Conservation (phyloP, 1,140 invertebrate genomes). For the Papilio glaucus region DNA sequence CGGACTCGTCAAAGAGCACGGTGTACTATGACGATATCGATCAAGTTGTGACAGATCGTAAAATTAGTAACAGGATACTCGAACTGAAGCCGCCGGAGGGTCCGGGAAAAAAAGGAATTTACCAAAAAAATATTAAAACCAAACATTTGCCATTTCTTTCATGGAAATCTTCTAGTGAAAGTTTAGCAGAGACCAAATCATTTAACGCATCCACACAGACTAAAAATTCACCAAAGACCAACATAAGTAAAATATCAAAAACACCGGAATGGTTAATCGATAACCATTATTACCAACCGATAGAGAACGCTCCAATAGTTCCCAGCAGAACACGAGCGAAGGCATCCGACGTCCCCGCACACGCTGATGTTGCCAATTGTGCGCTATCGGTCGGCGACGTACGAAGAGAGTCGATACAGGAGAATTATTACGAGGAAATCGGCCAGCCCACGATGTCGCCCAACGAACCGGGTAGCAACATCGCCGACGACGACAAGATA, state of each 20-base stretch:
- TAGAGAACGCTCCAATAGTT: constrained; percentile 67
- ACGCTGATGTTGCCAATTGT: neutral
- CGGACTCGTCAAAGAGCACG: constrained; percentile 56
- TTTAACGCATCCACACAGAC: constrained; percentile 44
- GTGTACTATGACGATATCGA: constrained; percentile 76
- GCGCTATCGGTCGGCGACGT: constrained; percentile 16
- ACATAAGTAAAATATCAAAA: constrained; percentile 63
- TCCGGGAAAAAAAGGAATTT: constrained; percentile 59
- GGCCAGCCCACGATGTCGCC: constrained; percentile 55
- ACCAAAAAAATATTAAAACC: constrained; percentile 67
- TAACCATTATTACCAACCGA: constrained; percentile 75
- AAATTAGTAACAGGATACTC: constrained; percentile 30
- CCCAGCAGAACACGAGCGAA: constrained; percentile 58
- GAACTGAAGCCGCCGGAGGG: constrained; percentile 41
- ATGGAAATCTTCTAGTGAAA: constrained; percentile 62
- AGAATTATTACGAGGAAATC: constrained; percentile 79
- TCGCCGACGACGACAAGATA: constrained; percentile 75
- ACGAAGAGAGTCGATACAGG: constrained; percentile 56
- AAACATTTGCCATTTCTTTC: constrained; percentile 61
- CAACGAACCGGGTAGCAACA: constrained; percentile 51
- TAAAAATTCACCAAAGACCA: constrained; percentile 43
- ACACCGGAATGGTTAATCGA: constrained; percentile 68
- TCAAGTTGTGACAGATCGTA: constrained; percentile 59
- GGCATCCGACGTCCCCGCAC: neutral
- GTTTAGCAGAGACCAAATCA: constrained; percentile 48